Evolutionary conservation across 2,113 vertebrate genomes (phyloP).

Genomic region (Uropsilus gracilis): DNA sequence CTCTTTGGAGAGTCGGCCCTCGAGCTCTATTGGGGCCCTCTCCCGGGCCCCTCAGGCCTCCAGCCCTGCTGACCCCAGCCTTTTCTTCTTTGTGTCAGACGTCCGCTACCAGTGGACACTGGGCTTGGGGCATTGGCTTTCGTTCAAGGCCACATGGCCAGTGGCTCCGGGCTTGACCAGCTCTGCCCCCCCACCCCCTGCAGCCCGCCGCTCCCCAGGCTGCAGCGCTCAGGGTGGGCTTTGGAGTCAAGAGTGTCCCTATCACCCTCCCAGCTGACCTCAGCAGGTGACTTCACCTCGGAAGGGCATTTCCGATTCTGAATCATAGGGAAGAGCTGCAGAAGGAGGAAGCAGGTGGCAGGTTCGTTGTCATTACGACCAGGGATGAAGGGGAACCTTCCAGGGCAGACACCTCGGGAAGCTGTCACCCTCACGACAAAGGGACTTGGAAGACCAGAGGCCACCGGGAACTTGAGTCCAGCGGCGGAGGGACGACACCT

Average conservation of each 20-base stretch:
- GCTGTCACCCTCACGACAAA: background rate
- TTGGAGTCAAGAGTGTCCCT: background rate
- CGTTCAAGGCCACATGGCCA: background rate
- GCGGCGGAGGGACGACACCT: background rate
- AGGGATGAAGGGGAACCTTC: background rate
- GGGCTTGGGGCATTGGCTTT: background rate
- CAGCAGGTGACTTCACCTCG: constrained; percentile 8
- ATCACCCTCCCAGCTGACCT: background rate
- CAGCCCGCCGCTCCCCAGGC: background rate
- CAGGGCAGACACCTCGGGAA: background rate
- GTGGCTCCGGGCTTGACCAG: background rate
- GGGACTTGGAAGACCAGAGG: constrained; percentile 47
- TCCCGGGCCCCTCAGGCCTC: background rate
- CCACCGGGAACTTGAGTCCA: too few species aligned
- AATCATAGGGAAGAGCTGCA: background rate
- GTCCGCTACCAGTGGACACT: background rate
- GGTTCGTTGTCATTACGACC: background rate
- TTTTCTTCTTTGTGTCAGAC: background rate
- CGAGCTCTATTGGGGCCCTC: background rate
- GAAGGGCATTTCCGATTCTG: constrained; percentile 38
- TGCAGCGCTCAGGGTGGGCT: background rate
- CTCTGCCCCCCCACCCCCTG: background rate
- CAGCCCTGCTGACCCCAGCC: background rate
- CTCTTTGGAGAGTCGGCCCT: too few species aligned
- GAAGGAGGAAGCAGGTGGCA: background rate